These are phyloP conservation scores for Hanleya hanleyi DNA, from an alignment of 2,888 invertebrate species.

Conservation along the genomic window DNA sequence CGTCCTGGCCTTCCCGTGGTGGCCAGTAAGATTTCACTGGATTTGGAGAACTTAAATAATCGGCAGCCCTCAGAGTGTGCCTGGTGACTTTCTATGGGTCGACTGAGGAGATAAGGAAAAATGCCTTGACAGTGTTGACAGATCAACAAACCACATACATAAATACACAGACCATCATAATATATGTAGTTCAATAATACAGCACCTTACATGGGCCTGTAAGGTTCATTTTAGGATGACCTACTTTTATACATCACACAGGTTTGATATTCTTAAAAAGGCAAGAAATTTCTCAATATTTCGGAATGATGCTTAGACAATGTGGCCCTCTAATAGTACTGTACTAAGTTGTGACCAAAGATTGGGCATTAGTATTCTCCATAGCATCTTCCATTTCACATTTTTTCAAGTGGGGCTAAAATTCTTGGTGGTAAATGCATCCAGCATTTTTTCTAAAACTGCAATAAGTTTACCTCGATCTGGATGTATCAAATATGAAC, in stretches of 20 bases:
- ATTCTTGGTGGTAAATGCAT: background rate
- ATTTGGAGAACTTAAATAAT: conserved; percentile 78
- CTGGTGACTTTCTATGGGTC: conserved; percentile 78
- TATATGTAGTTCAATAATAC: no score
- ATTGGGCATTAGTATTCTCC: no score
- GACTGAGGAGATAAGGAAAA: conserved; percentile 72
- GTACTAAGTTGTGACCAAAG: no score
- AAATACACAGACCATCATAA: background rate
- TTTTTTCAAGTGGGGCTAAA: no score
- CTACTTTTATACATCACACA: no score
- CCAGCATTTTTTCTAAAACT: background rate
- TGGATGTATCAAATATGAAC: conserved; percentile 81
- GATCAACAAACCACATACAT: background rate
- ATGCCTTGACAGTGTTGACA: conserved; percentile 15
- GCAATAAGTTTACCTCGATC: conserved; percentile 77
- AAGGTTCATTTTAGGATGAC: no score
- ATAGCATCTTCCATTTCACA: no score
- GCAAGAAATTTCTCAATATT: no score
- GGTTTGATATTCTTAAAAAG: no score
- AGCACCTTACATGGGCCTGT: background rate
- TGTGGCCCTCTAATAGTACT: no score
- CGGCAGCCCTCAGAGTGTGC: conserved; percentile 81
- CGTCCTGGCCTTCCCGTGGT: conserved; percentile 81
- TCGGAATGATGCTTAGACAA: no score
- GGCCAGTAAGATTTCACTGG: conserved; percentile 80